Evolutionary conservation across 2,888 invertebrate genomes (phyloP).

Genomic region (Troides helena): DNA sequence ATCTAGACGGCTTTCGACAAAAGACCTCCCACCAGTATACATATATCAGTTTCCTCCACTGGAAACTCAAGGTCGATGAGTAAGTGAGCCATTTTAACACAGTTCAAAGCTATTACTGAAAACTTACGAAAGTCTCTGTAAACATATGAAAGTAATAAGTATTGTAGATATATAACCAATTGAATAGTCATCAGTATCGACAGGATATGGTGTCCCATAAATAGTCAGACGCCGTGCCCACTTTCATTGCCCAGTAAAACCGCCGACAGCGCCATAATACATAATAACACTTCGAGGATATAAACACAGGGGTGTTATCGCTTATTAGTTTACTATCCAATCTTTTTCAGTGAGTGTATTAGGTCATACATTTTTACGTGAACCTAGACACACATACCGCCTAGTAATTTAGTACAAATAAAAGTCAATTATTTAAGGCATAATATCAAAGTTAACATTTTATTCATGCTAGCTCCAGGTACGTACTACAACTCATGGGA

Average conservation of each 20-base stretch:
- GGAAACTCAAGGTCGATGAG: too few species aligned
- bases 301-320: constrained; percentile 1
- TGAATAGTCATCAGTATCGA: neutral
- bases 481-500: too few species aligned
- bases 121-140: neutral
- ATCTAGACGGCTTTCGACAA: too few species aligned
- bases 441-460: too few species aligned
- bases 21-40: too few species aligned
- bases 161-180: neutral
- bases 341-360: neutral
- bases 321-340: neutral
- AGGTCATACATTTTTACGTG: neutral
- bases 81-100: too few species aligned
- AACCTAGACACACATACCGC: neutral
- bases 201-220: neutral
- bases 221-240: constrained; percentile 3
- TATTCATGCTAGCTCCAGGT: too few species aligned
- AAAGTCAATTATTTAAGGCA: too few species aligned
- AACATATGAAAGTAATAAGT: neutral
- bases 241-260: constrained; percentile 8
- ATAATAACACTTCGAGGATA: constrained; percentile 3
- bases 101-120: too few species aligned
- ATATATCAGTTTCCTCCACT: too few species aligned
- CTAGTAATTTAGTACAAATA: neutral
- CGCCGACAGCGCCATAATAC: neutral